phyloP scores from a whole-genome alignment of 2,113 vertebrate species.

The Sciurus niger region DNA sequence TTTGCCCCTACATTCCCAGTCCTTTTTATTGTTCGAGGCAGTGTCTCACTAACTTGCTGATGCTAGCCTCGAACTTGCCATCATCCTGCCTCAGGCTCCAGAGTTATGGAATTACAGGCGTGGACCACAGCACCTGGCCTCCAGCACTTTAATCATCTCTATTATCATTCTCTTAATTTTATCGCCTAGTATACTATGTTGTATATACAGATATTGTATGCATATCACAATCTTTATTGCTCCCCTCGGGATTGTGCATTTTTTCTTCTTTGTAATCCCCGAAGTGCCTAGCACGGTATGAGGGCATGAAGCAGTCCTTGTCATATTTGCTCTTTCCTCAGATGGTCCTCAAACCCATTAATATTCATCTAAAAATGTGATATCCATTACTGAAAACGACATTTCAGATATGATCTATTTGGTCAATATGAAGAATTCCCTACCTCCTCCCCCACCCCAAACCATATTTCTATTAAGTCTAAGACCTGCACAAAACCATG shows the following conservation, averaged over 20 bases:
- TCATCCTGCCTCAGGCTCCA: too few relatives aligned
- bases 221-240: neutral
- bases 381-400: neutral
- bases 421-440: neutral
- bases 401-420: neutral
- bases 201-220: neutral
- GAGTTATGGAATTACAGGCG: too few relatives aligned
- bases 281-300: neutral
- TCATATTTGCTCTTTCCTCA: neutral
- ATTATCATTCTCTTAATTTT: neutral
- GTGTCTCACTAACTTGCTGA: too few relatives aligned
- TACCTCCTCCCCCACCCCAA: neutral
- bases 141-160: neutral
- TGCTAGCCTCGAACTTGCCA: too few relatives aligned
- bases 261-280: neutral
- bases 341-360: neutral
- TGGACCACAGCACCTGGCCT: neutral
- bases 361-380: conserved; percentile 13
- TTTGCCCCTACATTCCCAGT: too few relatives aligned
- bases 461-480: neutral
- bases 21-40: too few relatives aligned
- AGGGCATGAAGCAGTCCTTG: neutral
- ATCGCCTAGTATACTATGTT: neutral
- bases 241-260: neutral
- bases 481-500: neutral